Percentiles rank a stretch among this genome's conserved stretches.
These are phyloP conservation scores for Colinus virginianus DNA, from an alignment of 2,113 vertebrate genomes.

Conservation along the genomic window DNA sequence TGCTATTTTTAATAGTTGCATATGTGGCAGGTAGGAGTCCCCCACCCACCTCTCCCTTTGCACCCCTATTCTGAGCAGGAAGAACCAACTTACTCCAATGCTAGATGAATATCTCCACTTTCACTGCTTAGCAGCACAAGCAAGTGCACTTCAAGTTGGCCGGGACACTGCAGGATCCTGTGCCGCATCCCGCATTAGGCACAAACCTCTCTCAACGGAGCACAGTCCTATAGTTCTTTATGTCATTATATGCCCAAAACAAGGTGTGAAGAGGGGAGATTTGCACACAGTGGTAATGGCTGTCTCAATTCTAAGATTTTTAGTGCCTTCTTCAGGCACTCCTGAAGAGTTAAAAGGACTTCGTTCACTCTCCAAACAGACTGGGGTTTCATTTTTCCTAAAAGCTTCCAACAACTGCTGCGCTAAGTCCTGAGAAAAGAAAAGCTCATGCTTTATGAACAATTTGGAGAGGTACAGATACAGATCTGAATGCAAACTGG, in stretches of 20 bases:
- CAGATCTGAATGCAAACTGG: background rate
- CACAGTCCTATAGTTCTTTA: background rate
- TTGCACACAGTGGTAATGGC: accelerated
- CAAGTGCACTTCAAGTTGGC: accelerated
- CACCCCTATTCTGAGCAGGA: conserved; percentile 49
- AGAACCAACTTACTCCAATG: background rate
- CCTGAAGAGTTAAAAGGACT: background rate
- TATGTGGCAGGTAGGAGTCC: conserved; percentile 65
- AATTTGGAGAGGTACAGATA: background rate
- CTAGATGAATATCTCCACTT: background rate
- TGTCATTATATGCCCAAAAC: background rate
- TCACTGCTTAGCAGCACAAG: accelerated
- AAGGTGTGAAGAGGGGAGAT: background rate
- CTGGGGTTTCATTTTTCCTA: background rate
- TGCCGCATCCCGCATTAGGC: background rate
- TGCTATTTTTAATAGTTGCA: conserved; percentile 46
- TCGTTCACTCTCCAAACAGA: background rate
- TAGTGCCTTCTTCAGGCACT: background rate
- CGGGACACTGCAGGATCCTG: background rate
- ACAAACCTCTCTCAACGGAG: background rate
- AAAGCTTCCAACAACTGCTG: background rate
- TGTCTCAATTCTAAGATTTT: background rate
- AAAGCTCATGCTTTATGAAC: background rate
- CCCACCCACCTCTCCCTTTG: conserved; percentile 49
- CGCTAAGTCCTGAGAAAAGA: background rate